Evolutionary conservation across 1,140 invertebrate genomes (phyloP).

Genomic region (Drosophila pandora): DNA sequence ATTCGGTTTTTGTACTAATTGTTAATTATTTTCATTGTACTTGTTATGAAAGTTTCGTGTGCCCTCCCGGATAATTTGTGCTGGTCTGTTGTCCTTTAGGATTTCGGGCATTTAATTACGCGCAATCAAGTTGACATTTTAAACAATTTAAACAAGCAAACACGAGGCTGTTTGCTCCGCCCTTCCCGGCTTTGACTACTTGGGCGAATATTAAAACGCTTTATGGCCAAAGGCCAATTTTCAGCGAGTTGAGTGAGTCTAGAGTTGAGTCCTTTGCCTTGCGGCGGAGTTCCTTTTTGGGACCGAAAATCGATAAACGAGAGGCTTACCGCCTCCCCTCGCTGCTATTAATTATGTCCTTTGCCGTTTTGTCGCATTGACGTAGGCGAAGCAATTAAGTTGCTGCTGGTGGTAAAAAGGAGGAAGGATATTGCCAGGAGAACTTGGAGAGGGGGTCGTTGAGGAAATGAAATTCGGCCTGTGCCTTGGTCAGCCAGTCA

Average conservation of each 20-base stretch:
- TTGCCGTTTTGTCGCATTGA: conserved; percentile 80
- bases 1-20: conserved; percentile 70
- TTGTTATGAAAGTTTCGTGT: conserved; percentile 67
- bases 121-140: conserved; percentile 81
- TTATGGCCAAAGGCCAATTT: conserved; percentile 77
- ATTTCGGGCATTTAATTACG: conserved; percentile 80
- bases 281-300: conserved; percentile 16
- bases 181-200: conserved; percentile 44
- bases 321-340: conserved; percentile 3
- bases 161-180: conserved; percentile 34
- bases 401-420: conserved; percentile 29
- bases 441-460: background rate
- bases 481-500: conserved; percentile 59
- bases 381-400: conserved; percentile 75
- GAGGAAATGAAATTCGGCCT: conserved; percentile 37
- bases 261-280: conserved; percentile 22
- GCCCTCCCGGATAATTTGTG: background rate
- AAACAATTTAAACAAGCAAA: conserved; percentile 81
- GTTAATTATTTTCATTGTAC: conserved; percentile 80
- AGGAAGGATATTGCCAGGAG: background rate
- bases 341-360: conserved; percentile 79
- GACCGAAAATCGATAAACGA: conserved; percentile 66
- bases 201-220: conserved; percentile 76
- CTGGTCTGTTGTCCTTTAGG: conserved; percentile 66
- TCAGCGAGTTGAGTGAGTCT: conserved; percentile 33